Percentiles rank a stretch among this genome's conserved stretches.
Conservation (phyloP, 2,888 invertebrate genomes). For the Silvanus unidentatus region DNA sequence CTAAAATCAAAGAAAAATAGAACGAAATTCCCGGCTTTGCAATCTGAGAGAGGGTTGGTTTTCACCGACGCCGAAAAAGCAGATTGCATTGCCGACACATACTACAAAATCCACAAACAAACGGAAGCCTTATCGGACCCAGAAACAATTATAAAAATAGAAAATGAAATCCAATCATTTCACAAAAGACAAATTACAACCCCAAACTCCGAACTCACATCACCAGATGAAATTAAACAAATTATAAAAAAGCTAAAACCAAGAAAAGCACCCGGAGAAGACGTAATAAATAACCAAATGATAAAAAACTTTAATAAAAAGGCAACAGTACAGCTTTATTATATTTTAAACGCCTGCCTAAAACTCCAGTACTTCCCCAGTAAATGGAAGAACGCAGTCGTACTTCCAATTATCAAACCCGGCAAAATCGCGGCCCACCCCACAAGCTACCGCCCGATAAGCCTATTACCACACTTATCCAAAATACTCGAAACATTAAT, state of each 20-base stretch:
- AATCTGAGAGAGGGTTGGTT: not conserved
- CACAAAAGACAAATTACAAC: not conserved
- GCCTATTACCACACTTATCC: not conserved
- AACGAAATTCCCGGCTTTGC: not conserved
- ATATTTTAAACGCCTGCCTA: slow-evolving; percentile 12
- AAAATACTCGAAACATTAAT: slow-evolving; percentile 20
- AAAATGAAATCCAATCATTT: not conserved
- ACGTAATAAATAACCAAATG: slow-evolving; percentile 6
- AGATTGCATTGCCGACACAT: not conserved
- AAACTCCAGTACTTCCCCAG: slow-evolving; percentile 14
- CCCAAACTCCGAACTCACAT: not conserved
- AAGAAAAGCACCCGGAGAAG: slow-evolving; percentile 19
- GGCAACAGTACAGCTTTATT: slow-evolving; percentile 12
- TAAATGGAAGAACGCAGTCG: not conserved
- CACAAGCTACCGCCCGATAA: not conserved
- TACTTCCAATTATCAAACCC: slow-evolving; percentile 9
- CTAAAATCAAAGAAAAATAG: not conserved
- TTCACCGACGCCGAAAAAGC: not conserved
- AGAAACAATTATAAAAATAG: not conserved
- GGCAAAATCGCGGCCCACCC: not conserved
- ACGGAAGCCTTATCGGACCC: too few relatives aligned
- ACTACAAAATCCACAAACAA: not conserved
- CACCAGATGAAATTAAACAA: slow-evolving; percentile 11
- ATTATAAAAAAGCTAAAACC: slow-evolving; percentile 11
- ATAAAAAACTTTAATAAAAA: slow-evolving; percentile 4